Evolutionary conservation across 37 sponge, comb jelly and placozoan species (phyloP), one percentile per base, ranked within the genome.

Genomic region (Aplysina aerophoba): DNA sequence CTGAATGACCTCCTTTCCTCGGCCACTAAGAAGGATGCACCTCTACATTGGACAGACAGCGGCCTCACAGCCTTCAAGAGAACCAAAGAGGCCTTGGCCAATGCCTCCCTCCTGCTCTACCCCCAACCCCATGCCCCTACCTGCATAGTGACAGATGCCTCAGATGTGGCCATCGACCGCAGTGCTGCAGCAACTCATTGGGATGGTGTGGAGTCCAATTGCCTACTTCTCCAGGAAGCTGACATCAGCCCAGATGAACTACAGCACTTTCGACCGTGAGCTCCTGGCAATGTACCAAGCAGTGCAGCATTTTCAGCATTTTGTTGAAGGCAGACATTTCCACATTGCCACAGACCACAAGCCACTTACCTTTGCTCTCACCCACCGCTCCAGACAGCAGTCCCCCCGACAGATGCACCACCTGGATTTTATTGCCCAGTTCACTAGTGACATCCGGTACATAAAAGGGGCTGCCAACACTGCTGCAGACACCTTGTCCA

Each of bases 141-240:
- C 31, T 55, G 81, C 59, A 35, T 90, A 44, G 86, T 83, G 81
- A 86, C 91, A 19, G 92, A 90, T 65, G 85, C 91, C 61, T 90
- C 86, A 54, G 71, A 83, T 82, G 81, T 35, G 0, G 89, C 85
- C 27, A 83, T 88, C 8, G 84, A 79, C n/a, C 55, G 88, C 85
- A n/a, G 92, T 92, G 0, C 62, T 89, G 25, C 89, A 92, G 73
- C 89, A 88, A 33, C 34, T 55, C 64, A 67, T 78, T n/a, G 53
- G 71, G 31, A 73, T 67, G 21, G 54, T 14, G 0, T 89, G 83
- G 83, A 14, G 73, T 30, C 73, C 73, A 2, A 37, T 73, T 38
- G 73, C 73, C 39, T 73, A 73, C 73, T 79, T 79, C 34, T 79
- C 80, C 5, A 79, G 44, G 80, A 79, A 79, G 57, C 13, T 79